Evolutionary conservation across 2,797 vertebrate genomes (phyloP).

Genomic region (Cirrhinus mrigala): DNA sequence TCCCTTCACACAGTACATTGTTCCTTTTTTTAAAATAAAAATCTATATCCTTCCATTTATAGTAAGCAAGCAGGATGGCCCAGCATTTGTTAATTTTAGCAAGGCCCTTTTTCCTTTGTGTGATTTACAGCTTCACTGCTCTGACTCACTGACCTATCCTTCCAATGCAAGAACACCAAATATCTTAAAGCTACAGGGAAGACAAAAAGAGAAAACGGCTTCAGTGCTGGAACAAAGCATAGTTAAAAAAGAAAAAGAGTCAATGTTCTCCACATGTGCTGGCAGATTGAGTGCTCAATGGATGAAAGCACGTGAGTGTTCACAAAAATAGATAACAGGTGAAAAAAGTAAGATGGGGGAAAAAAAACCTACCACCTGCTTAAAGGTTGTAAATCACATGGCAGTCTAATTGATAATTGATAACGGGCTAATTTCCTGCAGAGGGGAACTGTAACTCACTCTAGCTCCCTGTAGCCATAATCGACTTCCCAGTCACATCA

Average conservation of each 20-base stretch:
- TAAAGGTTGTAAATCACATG: conserved; percentile 68
- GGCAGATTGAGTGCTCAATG: conserved; percentile 45
- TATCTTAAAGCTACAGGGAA: conserved; percentile 44
- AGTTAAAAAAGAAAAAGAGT: conserved; percentile 54
- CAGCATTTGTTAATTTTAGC: conserved; percentile 30
- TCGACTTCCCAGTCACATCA: conserved; percentile 53
- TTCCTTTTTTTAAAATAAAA: not conserved
- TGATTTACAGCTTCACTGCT: conserved; percentile 38
- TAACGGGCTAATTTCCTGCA: conserved; percentile 72
- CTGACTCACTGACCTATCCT: conserved; percentile 47
- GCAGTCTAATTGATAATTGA: conserved; percentile 72
- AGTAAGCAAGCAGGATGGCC: not conserved
- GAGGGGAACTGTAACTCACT: conserved; percentile 66
- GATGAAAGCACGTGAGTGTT: conserved; percentile 50
- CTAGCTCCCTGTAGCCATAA: conserved; percentile 61
- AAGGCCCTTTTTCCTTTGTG: conserved; percentile 11
- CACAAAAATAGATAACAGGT: conserved; percentile 56
- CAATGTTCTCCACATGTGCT: conserved; percentile 58
- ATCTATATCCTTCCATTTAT: conserved; percentile 26
- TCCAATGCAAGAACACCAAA: conserved; percentile 47
- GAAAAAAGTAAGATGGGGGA: conserved; percentile 12
- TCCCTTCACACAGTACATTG: not conserved
- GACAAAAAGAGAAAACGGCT: conserved; percentile 50
- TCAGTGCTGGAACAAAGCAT: conserved; percentile 44
- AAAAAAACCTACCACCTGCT: conserved; percentile 63